Base-by-base conservation (phyloP, 2,797 vertebrate species). In the Champsocephalus esox region DNA sequence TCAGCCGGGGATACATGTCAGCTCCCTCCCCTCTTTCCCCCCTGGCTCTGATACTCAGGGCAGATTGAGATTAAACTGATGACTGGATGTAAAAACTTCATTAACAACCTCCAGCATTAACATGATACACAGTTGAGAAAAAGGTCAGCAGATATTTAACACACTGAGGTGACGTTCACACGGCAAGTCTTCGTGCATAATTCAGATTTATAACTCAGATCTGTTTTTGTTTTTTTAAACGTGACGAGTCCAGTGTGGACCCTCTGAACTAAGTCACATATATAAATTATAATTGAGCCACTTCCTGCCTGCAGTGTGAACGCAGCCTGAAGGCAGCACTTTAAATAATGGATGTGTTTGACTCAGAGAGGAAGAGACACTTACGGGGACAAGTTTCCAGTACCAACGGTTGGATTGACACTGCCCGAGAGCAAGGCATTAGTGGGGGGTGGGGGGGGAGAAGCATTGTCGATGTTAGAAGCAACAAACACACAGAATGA, bases 361-460 rank as follows among this genome's bases (percentile, higher is more conserved):
- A 87, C 56, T 67, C 66, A 80, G 32, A 77, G 59, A 56, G 65
- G 61, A 63, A 62, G 64, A 56, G 65, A 76, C 82, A 95, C 94
- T 97, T 96, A 98, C 97, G 82, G 97, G 97, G 92, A 98, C 97
- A 92, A 98, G 96, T 86, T 98, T 98, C 97, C 97, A 98, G 92
- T 98, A 98, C 97, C 97, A 97, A 66, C 96, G 96, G 79, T 92
- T 96, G 87, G 91, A 92, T 19, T 96, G 95, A 92, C 94, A 96
- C 96, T 98, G 94, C 72, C 74, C 93, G 91, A 78, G 69, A 81
- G 89, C 51, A 32, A 54, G 87, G 89, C 92, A 90, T 89, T 90
- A 90, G 91, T 89, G 3, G 24, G 3, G 3, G 24, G 24, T 3
- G 24, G 24, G 24, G 44, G 56, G 65, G 72, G 60, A 62, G 70